Conservation (phyloP, 2,888 invertebrate genomes). For the Leptopilina myrica region DNA sequence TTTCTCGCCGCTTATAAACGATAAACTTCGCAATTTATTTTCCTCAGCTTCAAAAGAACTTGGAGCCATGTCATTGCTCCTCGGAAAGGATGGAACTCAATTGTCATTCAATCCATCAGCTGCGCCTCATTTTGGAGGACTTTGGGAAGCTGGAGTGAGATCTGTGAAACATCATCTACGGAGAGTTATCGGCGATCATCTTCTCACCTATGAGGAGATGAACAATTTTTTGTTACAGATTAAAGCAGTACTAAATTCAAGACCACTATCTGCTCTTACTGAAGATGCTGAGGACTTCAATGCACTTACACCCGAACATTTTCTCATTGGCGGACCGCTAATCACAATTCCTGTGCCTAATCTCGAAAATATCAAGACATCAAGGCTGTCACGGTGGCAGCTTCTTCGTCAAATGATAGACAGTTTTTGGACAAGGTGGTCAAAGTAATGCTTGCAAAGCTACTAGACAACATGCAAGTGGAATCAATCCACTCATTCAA, state of each 20-base stretch:
- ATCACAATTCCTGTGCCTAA: no score
- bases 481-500: no score
- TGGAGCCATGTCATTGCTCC: neutral
- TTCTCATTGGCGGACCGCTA: no score
- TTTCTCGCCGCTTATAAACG: slow-evolving; percentile 56
- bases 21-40: slow-evolving; percentile 34
- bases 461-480: no score
- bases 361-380: no score
- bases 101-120: slow-evolving; percentile 66
- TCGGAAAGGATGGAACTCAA: slow-evolving; percentile 50
- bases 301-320: no score
- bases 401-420: no score
- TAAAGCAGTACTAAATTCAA: neutral
- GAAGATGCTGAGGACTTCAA: no score
- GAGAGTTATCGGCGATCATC: slow-evolving; percentile 53
- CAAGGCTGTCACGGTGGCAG: no score
- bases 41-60: neutral
- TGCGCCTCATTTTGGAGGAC: slow-evolving; percentile 64
- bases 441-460: no score
- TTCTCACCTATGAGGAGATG: neutral
- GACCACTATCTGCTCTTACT: neutral
- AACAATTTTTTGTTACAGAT: no score
- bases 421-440: no score
- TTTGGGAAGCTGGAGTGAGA: slow-evolving; percentile 64
- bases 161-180: slow-evolving; percentile 62